These are phyloP conservation scores for Megalopta genalis DNA, from an alignment of 1,140 invertebrate genomes.

Conservation along the genomic window DNA sequence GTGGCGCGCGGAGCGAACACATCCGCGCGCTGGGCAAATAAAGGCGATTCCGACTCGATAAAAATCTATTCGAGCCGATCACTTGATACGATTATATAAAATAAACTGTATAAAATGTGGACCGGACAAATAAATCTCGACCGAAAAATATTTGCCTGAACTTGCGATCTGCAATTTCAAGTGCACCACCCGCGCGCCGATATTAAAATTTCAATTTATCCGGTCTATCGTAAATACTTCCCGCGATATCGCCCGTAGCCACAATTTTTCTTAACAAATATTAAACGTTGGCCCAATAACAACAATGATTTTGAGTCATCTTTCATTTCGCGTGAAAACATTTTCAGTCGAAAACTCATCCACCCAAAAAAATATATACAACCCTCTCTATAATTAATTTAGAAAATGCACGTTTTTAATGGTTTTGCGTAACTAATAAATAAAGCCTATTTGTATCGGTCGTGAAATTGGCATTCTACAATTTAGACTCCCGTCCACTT, in stretches of 20 bases:
- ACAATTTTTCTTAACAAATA: not conserved
- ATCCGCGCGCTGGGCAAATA: constrained; percentile 50
- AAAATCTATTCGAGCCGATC: constrained; percentile 69
- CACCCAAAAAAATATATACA: too few relatives aligned
- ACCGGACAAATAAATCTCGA: constrained; percentile 19
- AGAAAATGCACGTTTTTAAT: too few relatives aligned
- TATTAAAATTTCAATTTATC: constrained; percentile 44
- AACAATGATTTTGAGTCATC: too few relatives aligned
- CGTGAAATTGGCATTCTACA: too few relatives aligned
- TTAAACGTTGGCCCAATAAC: not conserved
- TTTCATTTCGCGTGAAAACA: too few relatives aligned
- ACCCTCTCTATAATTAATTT: too few relatives aligned
- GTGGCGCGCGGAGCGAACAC: constrained; percentile 20
- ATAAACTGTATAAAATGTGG: constrained; percentile 42
- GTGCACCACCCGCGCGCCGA: not conserved
- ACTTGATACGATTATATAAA: constrained; percentile 45
- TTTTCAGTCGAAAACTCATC: too few relatives aligned
- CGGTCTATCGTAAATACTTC: constrained; percentile 3
- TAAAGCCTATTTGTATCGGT: too few relatives aligned
- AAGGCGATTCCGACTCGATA: constrained; percentile 62
- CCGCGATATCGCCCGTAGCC: not conserved
- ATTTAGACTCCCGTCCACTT: too few relatives aligned
- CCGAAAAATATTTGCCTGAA: not conserved
- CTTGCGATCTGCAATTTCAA: constrained; percentile 20
- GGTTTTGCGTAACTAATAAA: too few relatives aligned